Evolutionary conservation across 2,797 vertebrate genomes (phyloP).

Genomic region (Oreochromis grahami): DNA sequence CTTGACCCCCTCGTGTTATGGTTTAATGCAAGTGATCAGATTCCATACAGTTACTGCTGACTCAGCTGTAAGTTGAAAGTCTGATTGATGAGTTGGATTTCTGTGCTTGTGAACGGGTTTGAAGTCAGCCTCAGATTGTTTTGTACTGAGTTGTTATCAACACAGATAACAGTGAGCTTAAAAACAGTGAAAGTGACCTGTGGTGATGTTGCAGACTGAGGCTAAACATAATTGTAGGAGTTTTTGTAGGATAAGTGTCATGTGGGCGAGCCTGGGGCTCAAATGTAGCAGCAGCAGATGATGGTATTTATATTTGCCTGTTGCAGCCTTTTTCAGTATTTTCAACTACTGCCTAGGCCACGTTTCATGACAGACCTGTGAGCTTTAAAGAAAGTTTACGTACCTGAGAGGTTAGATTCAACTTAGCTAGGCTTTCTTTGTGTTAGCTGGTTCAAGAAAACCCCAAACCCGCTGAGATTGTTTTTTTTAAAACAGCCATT

Average conservation of each 20-base stretch:
- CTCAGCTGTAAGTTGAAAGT: not conserved
- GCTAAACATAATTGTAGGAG: not conserved
- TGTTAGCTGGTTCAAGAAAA: not conserved
- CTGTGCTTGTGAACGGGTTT: not conserved
- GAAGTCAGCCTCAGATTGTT: not conserved
- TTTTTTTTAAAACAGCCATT: not conserved
- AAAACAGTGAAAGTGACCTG: not conserved
- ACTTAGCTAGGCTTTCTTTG: not conserved
- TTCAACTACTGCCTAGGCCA: not conserved
- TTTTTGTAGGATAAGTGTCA: not conserved
- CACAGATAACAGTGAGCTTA: not conserved
- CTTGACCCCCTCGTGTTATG: rapidly evolving
- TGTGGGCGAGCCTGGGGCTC: not conserved
- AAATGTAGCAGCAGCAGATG: not conserved
- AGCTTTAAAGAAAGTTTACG: not conserved
- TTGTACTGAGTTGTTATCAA: not conserved
- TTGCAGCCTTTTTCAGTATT: not conserved
- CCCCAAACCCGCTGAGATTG: not conserved
- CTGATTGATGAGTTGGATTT: not conserved
- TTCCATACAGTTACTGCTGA: not conserved
- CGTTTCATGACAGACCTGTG: not conserved
- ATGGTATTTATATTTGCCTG: not conserved
- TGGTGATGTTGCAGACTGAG: not conserved
- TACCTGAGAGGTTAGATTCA: not conserved
- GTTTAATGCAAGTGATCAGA: not conserved